A percentile compares a stretch with the other conserved stretches of the same genome.
Conservation (phyloP, 2,888 invertebrate species). For the Melangyna quadrimaculata region DNA sequence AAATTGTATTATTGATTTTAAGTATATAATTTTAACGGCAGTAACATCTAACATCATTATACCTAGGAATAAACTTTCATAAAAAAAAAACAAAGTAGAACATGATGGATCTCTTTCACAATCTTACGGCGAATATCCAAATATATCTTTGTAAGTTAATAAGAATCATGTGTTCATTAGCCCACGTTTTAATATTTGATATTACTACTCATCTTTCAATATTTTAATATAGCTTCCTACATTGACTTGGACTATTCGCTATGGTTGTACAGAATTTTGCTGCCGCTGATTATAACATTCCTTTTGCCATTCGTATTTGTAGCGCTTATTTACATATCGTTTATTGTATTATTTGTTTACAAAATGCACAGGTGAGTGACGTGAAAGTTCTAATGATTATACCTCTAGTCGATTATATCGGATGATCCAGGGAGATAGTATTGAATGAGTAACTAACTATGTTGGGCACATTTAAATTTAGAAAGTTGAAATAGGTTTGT, state of each 20-base stretch:
- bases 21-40: not conserved
- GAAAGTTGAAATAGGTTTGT: not conserved
- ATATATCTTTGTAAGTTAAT: constrained; percentile 76
- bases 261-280: constrained; percentile 92
- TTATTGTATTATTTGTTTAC: constrained; percentile 92
- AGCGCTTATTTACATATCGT: constrained; percentile 90
- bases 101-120: constrained; percentile 76
- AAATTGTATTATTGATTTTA: not conserved
- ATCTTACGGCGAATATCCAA: constrained; percentile 74
- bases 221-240: constrained; percentile 84
- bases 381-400: not conserved
- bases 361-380: constrained; percentile 88
- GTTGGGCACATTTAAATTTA: not conserved
- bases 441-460: not conserved
- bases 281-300: constrained; percentile 92
- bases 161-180: not conserved
- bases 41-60: no score
- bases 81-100: not conserved
- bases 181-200: not conserved
- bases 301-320: constrained; percentile 91
- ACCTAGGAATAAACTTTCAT: not conserved
- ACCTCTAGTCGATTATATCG: not conserved
- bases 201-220: not conserved
- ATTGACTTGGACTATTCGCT: constrained; percentile 91
- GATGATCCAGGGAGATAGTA: not conserved